Base-by-base conservation (phyloP, 2,797 vertebrate species). In the Netta rufina region DNA sequence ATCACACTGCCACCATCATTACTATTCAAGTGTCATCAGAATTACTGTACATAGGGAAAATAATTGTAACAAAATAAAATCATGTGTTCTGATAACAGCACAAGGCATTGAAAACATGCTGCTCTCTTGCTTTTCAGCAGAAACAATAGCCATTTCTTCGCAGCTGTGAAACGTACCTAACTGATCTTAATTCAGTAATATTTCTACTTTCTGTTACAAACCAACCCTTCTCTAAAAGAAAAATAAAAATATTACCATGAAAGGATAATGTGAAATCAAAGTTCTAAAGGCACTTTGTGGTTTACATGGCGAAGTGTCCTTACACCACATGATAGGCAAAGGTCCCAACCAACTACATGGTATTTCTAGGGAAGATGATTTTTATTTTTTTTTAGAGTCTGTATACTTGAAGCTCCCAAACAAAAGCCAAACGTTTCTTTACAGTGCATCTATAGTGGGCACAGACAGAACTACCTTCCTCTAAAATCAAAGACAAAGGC, bases 201-300 rank as follows among this genome's bases (percentile, higher is more conserved):
- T 62, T 65, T 84, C n/a, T 69, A 71, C 69, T 90, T 92, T 90
- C 57, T 77, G 43, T 51, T 82, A 76, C 19, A 92, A 79, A 43
- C 24, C 43, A 73, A 15, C 60, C 76, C 84, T 94, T 86, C 79
- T 67, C 65, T 77, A 84, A 90, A 96, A 95, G 89, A 96, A 95
- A 97, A 96, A 91, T 53, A 93, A 96, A 95, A 36, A 93, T 60
- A 87, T 33, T 61, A 72, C 70, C 66, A n/a, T 71, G 75, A 95
- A 94, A 95, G 74, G 76, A 73, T 82, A 92, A 53, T 2, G 5
- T 70, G 94, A 89, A 91, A 78, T 49, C 13, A 1, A 92, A 96
- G 47, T 15, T 89, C 67, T 75, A 57, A 89, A 79, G 71, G 75
- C 39, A 91, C 78, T 91, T 91, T 76, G 60, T 83, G 92, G 74